Evolutionary conservation across 53 echinoderm and acorn worm species (phyloP).

Genomic region (Astropecten irregularis): DNA sequence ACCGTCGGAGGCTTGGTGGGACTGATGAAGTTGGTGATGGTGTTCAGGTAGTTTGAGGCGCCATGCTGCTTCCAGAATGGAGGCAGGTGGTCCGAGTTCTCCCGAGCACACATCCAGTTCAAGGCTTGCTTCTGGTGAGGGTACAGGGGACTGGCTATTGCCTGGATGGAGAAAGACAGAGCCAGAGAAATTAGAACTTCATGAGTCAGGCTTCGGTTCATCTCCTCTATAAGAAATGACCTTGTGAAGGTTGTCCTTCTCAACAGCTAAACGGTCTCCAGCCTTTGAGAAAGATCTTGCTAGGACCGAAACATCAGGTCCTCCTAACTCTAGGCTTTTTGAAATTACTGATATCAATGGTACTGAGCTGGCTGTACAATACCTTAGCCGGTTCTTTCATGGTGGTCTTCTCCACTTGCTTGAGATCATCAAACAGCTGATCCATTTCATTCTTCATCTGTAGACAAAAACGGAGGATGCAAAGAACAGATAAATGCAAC

Average conservation of each 20-base stretch:
- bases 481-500: too few species aligned
- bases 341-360: too few species aligned
- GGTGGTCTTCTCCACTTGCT: constrained; percentile 63
- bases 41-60: constrained; percentile 64
- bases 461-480: background rate
- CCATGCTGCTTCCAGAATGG: constrained; percentile 77
- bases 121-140: constrained; percentile 95
- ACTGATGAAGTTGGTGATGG: constrained; percentile 80
- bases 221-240: background rate
- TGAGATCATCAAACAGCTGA: constrained; percentile 68
- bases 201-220: background rate
- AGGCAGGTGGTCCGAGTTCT: constrained; percentile 72
- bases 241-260: too few species aligned
- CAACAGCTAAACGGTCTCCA: too few species aligned
- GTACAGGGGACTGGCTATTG: constrained; percentile 72
- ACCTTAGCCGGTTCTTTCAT: constrained; percentile 75
- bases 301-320: too few species aligned
- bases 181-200: background rate
- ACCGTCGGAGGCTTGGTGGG: constrained; percentile 73
- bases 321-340: too few species aligned
- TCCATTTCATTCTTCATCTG: constrained; percentile 86
- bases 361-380: too few species aligned
- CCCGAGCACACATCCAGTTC: constrained; percentile 80
- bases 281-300: too few species aligned
- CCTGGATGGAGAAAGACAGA: too few species aligned